A percentile compares a stretch with the other conserved stretches of the same genome.
phyloP scores from a whole-genome alignment of 2,888 invertebrate genomes.

The Listrodromus nycthemerus region DNA sequence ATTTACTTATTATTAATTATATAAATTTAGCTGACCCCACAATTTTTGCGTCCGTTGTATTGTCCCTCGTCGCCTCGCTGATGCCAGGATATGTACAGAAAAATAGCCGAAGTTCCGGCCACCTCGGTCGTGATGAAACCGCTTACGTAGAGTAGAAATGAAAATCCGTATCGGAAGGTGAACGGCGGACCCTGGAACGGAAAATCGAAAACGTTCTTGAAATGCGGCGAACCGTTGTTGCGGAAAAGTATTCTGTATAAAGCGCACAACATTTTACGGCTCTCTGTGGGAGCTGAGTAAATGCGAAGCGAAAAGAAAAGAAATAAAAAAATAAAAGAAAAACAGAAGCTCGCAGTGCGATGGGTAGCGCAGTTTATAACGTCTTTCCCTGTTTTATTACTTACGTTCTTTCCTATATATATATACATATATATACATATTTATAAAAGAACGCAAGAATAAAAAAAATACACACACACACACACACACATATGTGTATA shows the following conservation, averaged over 20 bases:
- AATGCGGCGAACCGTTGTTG: constrained; percentile 30
- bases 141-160: constrained; percentile 93
- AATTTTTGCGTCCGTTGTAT: constrained; percentile 84
- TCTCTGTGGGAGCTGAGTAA: neutral
- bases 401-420: constrained; percentile 14
- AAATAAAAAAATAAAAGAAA: constrained; percentile 33
- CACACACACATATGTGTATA: neutral
- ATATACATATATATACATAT: neutral
- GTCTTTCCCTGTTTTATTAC: constrained; percentile 26
- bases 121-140: constrained; percentile 94
- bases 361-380: constrained; percentile 49
- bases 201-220: constrained; percentile 68
- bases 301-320: neutral
- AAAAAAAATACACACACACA: neutral
- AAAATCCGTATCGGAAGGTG: constrained; percentile 95
- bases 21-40: constrained; percentile 72
- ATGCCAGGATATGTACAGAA: constrained; percentile 93
- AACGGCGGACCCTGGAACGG: constrained; percentile 91
- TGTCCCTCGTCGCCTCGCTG: constrained; percentile 88
- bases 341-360: constrained; percentile 40
- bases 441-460: too few relatives aligned
- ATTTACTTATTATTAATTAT: neutral
- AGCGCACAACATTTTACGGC: constrained; percentile 1
- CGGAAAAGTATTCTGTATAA: constrained; percentile 19
- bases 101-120: constrained; percentile 94